Percentiles rank a stretch among this genome's conserved stretches.
Evolutionary conservation across 2,113 vertebrate genomes (phyloP).

Genomic region (Marcusenius ussheri): DNA sequence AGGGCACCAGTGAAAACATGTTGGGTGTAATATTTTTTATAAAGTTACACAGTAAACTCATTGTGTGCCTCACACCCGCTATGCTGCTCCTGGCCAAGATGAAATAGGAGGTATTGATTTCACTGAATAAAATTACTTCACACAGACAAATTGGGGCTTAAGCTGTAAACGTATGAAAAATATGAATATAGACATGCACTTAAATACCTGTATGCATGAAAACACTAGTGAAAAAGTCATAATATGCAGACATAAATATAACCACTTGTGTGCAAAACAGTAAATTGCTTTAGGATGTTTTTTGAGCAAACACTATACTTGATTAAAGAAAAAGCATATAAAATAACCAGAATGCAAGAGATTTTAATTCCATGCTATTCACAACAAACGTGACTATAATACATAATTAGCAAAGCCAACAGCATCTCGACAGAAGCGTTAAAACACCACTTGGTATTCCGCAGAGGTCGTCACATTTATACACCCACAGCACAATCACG

Average conservation of each 20-base stretch:
- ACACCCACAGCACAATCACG: not conserved
- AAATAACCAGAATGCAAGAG: not conserved
- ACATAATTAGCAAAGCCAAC: not conserved
- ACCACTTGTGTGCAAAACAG: not conserved
- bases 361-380: not conserved
- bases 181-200: not conserved
- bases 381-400: not conserved
- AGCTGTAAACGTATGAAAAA: not conserved
- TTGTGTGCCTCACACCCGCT: not conserved
- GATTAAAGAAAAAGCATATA: not conserved
- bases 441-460: not conserved
- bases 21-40: not conserved
- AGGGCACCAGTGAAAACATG: not conserved
- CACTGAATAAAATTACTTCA: not conserved
- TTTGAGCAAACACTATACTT: not conserved
- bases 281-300: not conserved
- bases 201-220: not conserved
- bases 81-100: not conserved
- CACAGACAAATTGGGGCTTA: not conserved
- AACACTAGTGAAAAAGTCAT: not conserved
- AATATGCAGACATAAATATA: not conserved
- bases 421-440: not conserved
- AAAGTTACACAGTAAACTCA: constrained; percentile 6
- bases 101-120: not conserved
- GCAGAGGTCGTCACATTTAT: not conserved